Base-by-base conservation (phyloP, 2,888 invertebrate species). In the Trilocha varians region DNA sequence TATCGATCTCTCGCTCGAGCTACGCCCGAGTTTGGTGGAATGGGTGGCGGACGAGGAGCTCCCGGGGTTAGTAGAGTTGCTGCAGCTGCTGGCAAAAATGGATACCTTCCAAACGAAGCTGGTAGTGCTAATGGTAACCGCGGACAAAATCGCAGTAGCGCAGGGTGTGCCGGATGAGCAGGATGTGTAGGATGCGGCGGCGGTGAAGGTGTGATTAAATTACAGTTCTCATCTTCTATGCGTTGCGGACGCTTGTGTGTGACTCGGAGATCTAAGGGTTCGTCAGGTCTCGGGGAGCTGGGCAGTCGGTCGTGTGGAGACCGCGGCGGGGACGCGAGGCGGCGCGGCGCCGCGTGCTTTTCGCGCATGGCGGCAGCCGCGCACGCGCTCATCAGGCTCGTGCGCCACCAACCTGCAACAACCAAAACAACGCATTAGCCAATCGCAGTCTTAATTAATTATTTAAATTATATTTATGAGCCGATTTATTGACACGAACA, bases 321-420 rank as follows among this genome's bases (percentile, higher is more conserved):
- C 70, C 88, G 57, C 53, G 73, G 78, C 53, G 71, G 87, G 64
- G 68, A 88, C 83, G 74, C 87, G 91, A 94, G 94, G 88, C 95
- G 95, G 84, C 94, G 90, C 76, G 95, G 95, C 74, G 94, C 93
- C 78, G 94, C 93, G 88, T 95, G 94, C 87, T 96, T 95, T 88
- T 95, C 95, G 88, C 95, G 92, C 88, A 89, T 87, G 79, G 82
- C 88, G 85, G 88, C 88, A 78, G 89, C 87, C 83, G 90, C 90
- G 87, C 90, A 90, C 88, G 90, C 90, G 88, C 90, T 91, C 91
- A 91, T 91, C 87, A 87, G 89, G 84, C 85, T 84, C 84, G 84
- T 74, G 84, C 85, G 83, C 83, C 79, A 86, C 78, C 82, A 75
- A 84, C 78, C 84, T 84, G 77, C 2, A 78, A 78, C 75, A 78